These are phyloP conservation scores for Catocala fraxini DNA, from an alignment of 2,888 invertebrate genomes.

Conservation along the genomic window DNA sequence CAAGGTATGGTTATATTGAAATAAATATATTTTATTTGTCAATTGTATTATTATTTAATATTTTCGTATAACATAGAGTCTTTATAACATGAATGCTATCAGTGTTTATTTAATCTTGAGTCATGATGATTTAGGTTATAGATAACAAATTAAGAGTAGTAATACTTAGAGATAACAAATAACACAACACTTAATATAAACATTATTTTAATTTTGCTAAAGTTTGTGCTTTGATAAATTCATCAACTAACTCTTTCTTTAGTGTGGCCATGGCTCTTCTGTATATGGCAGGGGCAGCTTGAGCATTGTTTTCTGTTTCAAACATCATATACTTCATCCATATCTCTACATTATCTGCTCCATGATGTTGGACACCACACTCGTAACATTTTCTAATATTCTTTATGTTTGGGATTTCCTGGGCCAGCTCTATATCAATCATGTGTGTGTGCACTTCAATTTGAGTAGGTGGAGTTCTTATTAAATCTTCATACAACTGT, in stretches of 20 bases:
- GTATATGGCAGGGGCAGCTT: constrained; percentile 86
- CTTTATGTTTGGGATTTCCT: constrained; percentile 79
- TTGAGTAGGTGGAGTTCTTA: constrained; percentile 87
- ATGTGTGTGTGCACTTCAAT: constrained; percentile 89
- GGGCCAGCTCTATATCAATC: constrained; percentile 85
- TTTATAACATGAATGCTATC: too few relatives aligned
- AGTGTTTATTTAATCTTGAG: too few relatives aligned
- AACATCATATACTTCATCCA: constrained; percentile 93
- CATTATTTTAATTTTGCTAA: constrained; percentile 79
- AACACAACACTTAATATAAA: constrained; percentile 32
- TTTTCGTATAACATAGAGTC: constrained; percentile 3
- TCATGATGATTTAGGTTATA: too few relatives aligned
- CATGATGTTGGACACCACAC: constrained; percentile 89
- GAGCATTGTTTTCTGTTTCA: constrained; percentile 88
- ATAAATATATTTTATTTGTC: constrained; percentile 82
- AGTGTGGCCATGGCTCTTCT: constrained; percentile 89
- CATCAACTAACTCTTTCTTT: constrained; percentile 82
- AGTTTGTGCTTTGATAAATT: constrained; percentile 85
- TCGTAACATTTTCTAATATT: constrained; percentile 89
- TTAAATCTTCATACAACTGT: constrained; percentile 88
- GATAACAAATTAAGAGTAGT: too few relatives aligned
- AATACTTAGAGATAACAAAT: constrained; percentile 31
- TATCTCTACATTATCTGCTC: constrained; percentile 88
- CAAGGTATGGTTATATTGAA: constrained; percentile 78
- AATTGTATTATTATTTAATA: constrained; percentile 54